phyloP scores from a whole-genome alignment of 1,140 invertebrate genomes.

The Magallana ariakensis region DNA sequence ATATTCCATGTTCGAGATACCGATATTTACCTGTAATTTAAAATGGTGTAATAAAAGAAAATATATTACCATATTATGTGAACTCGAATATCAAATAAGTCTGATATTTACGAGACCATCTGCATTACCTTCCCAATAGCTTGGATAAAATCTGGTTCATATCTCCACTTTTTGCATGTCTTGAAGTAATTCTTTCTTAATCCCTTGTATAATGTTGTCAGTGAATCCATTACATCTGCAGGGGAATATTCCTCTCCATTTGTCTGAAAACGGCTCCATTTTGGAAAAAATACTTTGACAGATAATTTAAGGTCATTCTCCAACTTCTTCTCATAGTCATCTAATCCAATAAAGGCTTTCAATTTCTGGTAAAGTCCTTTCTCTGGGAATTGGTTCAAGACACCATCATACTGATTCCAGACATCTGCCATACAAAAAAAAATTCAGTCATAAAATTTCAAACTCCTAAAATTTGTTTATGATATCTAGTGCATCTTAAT shows the following conservation, averaged over 20 bases:
- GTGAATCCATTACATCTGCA: background rate
- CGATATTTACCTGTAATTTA: too few relatives aligned
- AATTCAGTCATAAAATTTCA: background rate
- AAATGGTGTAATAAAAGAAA: too few relatives aligned
- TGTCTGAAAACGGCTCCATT: background rate
- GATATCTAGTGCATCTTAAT: too few relatives aligned
- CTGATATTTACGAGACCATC: too few relatives aligned
- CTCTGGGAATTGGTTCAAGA: background rate
- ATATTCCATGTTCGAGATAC: too few relatives aligned
- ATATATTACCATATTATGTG: too few relatives aligned
- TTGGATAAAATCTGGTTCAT: background rate
- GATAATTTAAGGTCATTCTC: background rate
- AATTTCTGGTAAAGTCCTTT: background rate
- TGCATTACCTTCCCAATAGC: background rate
- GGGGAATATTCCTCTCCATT: background rate
- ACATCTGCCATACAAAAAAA: background rate
- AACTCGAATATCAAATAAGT: too few relatives aligned
- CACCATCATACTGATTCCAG: background rate
- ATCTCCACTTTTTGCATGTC: background rate
- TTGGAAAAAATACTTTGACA: background rate
- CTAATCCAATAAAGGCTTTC: background rate
- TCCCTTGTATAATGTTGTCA: background rate
- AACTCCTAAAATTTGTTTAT: too few relatives aligned
- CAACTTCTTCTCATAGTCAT: constrained; percentile 11
- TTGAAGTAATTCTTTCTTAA: background rate